Percentiles rank a stretch among this genome's conserved stretches.
Evolutionary conservation across 2,888 invertebrate species (phyloP).

Genomic region (Cancer borealis): DNA sequence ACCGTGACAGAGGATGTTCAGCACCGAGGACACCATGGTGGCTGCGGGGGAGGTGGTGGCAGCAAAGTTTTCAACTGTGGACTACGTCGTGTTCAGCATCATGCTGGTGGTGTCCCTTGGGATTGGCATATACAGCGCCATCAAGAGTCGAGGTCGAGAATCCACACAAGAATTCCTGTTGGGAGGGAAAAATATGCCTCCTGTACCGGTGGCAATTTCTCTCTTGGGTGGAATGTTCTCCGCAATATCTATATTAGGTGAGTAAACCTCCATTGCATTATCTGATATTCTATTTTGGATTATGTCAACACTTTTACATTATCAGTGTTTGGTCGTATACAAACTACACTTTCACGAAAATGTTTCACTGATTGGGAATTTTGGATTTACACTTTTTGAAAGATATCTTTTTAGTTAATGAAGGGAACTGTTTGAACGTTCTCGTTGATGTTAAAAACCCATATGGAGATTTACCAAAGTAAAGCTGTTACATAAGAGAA

Average conservation of each 20-base stretch:
- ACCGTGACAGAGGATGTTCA: not conserved
- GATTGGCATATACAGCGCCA: constrained; percentile 47
- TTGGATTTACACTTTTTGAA: not conserved
- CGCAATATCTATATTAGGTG: constrained; percentile 42
- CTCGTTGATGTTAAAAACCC: too few species aligned
- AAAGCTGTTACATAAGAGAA: too few species aligned
- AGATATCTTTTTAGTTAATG: too few species aligned
- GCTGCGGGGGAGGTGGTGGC: not conserved
- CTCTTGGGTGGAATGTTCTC: constrained; percentile 50
- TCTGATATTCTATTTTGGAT: not conserved
- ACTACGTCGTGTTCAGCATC: constrained; percentile 48
- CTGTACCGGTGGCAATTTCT: constrained; percentile 32
- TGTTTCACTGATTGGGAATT: not conserved
- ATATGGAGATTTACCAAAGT: too few species aligned
- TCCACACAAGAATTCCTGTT: constrained; percentile 50
- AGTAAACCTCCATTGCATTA: not conserved
- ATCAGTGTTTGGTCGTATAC: not conserved
- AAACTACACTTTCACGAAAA: not conserved
- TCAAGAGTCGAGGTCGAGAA: constrained; percentile 36
- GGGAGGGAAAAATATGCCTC: constrained; percentile 47
- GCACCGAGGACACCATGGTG: not conserved
- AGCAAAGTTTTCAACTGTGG: not conserved
- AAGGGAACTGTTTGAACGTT: too few species aligned
- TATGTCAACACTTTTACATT: too few species aligned
- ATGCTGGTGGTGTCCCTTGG: constrained; percentile 51